Evolutionary conservation across 2,113 vertebrate species (phyloP).

Genomic region (Notarius lentiginosus): DNA sequence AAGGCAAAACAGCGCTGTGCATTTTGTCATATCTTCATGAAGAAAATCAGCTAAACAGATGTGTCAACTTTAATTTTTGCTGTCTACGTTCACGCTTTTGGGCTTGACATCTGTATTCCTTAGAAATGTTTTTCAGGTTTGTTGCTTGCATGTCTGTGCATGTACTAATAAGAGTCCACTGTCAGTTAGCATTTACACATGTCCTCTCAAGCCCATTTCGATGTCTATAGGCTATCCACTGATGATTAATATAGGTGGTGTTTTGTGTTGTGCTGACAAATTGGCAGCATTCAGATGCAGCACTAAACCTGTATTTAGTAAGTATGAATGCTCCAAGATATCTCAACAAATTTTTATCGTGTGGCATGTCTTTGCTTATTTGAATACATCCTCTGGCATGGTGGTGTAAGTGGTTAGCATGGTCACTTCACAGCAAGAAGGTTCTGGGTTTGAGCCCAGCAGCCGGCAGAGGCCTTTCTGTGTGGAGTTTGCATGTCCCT

Average conservation of each 20-base stretch:
- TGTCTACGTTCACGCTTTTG: neutral
- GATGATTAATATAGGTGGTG: neutral
- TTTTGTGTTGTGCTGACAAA: constrained; percentile 5
- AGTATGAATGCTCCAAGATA: constrained; percentile 3
- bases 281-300: neutral
- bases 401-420: too few species aligned
- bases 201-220: constrained; percentile 18
- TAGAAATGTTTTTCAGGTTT: constrained; percentile 6
- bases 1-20: neutral
- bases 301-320: constrained; percentile 7
- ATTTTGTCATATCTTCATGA: neutral
- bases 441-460: too few species aligned
- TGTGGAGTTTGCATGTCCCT: too few species aligned
- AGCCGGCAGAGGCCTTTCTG: too few species aligned
- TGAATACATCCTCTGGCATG: neutral
- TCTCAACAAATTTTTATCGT: neutral
- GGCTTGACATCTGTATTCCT: neutral
- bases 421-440: too few species aligned
- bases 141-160: constrained; percentile 10
- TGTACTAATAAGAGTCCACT: neutral
- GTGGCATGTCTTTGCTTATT: constrained; percentile 21
- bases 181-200: constrained; percentile 14
- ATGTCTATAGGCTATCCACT: neutral
- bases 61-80: neutral
- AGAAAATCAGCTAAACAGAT: neutral